Evolutionary conservation across 2,888 invertebrate species (phyloP), one percentile per base, ranked within the genome.

Genomic region (Entomobrya multifasciata): DNA sequence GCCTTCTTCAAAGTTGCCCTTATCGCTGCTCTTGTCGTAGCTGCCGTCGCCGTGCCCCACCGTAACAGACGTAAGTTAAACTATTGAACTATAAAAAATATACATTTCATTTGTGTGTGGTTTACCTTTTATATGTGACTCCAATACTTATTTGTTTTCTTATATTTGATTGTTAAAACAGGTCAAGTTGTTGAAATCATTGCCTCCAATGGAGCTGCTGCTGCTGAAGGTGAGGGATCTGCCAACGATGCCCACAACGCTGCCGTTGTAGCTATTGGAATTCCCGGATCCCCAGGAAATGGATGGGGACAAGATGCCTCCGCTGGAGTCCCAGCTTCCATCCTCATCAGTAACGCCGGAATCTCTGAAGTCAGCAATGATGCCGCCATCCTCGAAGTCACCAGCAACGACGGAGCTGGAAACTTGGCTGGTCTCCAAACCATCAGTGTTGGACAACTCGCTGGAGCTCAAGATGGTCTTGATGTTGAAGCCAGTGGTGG

Each of bases 51-150:
- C n/a, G 86, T 80, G 11, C 86, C 86, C 15, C 47, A 80, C 65
- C 86, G 86, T 41, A 15, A 49, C 36, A 85, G 70, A 79, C 85
- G 85, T 85, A 85, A 85, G 85, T 85, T 13, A 30, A 27, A 47
- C 25, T 25, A n/a, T 49, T 17, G 15, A 52, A 52, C 27, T 25
- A 22, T 57, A 20, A 11, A 22, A 25, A 20, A 10, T 15, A 17
- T 52, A 6, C 1, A 52, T 52, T n/a, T 6, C 17, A n/a, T 52
- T 52, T 15, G 15, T 17, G 52, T 17, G 5, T n/a, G 1, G 11
- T 10, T 47, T 2, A 3, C 11, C 13, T 47, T 47, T 47, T 1
- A 47, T 47, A 10, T n/a, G 11, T 47, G n/a, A 10, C n/a, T 47
- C 47, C 2, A 20, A 52, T 17, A 65, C 30, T 65, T 36, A 65